Evolutionary conservation across 2,888 invertebrate species (phyloP), one percentile per base, ranked within the genome.

Genomic region (Acronicta aceris): DNA sequence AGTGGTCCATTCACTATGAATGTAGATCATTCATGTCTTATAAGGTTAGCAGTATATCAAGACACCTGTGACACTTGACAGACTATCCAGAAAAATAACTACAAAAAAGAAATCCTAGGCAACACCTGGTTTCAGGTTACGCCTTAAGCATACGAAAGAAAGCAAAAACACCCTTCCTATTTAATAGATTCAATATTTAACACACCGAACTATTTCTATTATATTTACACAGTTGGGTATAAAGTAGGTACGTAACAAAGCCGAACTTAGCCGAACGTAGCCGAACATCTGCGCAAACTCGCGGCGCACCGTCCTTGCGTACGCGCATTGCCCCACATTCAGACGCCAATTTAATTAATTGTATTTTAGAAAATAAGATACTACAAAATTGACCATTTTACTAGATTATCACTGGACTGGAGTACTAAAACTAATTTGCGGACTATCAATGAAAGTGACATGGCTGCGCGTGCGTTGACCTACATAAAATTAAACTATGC

Each of bases 281-380:
- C 40, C 63, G 57, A 70, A 57, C 82, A 82, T 76, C 78, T 80
- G 78, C 61, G 65, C 62, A 77, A 71, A 81, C 71, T 65, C 43
- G 58, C 49, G 49, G 27, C 65, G 84, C 12, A 12, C 12, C 33
- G 33, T 77, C 86, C 86, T 86, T 85, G 85, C 74, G 59, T 52
- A 54, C 57, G 75, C 70, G 74, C 72, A 66, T 40, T 78, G 85
- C 64, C 79, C 84, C 70, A 86, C 80, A 83, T 87, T 81, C 71
- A 54, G 33, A 48, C 45, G 49, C 53, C 55, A 67, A 59, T 68
- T 17, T 64, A 62, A 42, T 47, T 33, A 10, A 30, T 10, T 33
- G 10, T 12, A 33, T 3, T 33, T 33, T 33, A 12, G 33, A 33
- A 33, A 33, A 33, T 12, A 33, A 4, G 10, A 33, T 10, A 33